A percentile compares a stretch with the other conserved stretches of the same genome.
Evolutionary conservation across 2,888 invertebrate species (phyloP).

Genomic region (Rapana venosa): DNA sequence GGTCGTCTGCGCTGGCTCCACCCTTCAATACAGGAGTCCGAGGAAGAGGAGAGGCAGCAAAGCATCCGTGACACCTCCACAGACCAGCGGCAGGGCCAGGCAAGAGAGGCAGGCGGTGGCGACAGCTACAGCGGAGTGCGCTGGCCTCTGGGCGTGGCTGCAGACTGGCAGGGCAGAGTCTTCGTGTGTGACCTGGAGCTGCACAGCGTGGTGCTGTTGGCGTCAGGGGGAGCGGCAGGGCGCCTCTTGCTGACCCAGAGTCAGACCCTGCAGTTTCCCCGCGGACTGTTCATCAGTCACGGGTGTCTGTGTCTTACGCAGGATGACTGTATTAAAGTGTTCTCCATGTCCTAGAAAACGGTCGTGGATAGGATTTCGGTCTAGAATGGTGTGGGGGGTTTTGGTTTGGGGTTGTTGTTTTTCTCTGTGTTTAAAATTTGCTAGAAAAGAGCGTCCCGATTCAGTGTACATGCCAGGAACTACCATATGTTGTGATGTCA

Average conservation of each 20-base stretch:
- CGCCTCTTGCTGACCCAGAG: constrained; percentile 34
- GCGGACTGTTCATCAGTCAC: constrained; percentile 18
- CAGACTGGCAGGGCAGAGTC: constrained; percentile 15
- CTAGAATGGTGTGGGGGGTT: too few species aligned
- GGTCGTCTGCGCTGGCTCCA: constrained; percentile 36
- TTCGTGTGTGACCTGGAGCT: constrained; percentile 39
- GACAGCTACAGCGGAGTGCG: constrained; percentile 18
- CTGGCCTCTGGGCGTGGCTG: constrained; percentile 40
- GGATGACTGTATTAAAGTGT: constrained; percentile 33
- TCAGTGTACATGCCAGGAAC: too few species aligned
- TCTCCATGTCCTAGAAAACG: not conserved
- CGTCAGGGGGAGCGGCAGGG: constrained; percentile 10
- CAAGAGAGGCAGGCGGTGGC: too few species aligned
- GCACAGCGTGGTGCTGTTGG: constrained; percentile 39
- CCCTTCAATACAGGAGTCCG: not conserved
- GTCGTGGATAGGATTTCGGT: too few species aligned
- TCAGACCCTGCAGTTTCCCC: constrained; percentile 31
- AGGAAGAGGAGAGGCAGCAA: not conserved
- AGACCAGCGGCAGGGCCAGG: not conserved
- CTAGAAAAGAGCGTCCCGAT: too few species aligned
- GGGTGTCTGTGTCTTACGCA: constrained; percentile 35
- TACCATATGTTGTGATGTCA: too few species aligned
- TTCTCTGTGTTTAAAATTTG: too few species aligned
- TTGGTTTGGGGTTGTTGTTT: too few species aligned
- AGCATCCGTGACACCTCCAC: not conserved